phyloP scores from a whole-genome alignment of 2,797 vertebrate species.

The Gymnothorax javanicus region DNA sequence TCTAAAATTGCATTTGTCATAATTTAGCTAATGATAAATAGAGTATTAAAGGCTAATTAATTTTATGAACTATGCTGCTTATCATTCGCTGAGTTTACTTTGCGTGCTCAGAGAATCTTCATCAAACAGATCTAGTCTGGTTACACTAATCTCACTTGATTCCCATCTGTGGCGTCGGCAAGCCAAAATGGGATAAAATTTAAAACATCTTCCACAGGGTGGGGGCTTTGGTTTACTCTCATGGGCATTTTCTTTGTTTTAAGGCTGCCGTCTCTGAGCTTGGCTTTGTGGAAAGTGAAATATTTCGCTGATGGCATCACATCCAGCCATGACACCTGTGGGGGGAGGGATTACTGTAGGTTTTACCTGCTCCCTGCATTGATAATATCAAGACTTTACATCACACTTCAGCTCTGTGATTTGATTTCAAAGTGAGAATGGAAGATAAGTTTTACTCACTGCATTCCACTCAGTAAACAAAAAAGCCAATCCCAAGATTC shows the following conservation, averaged over 20 bases:
- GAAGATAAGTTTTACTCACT: neutral
- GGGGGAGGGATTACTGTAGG: neutral
- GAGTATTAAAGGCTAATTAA: neutral
- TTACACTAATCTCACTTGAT: neutral
- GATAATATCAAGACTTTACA: neutral
- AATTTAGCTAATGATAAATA: neutral
- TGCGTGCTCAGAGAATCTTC: neutral
- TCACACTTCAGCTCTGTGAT: neutral
- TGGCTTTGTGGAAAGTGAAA: neutral
- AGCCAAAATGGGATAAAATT: neutral
- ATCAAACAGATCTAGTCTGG: neutral
- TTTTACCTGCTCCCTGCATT: neutral
- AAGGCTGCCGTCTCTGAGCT: neutral
- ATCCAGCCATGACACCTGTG: neutral
- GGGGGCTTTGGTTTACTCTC: neutral
- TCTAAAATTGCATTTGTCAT: neutral
- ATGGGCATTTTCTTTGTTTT: neutral
- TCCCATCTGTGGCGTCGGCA: neutral
- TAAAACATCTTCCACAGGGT: neutral
- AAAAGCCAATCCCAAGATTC: too few species aligned
- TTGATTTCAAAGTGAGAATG: neutral
- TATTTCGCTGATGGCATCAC: neutral
- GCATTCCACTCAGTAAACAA: neutral
- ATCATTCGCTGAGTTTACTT: neutral
- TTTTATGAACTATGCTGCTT: neutral